Evolutionary conservation across 2,888 invertebrate species (phyloP).

Genomic region (Temnothorax unifasciatus): DNA sequence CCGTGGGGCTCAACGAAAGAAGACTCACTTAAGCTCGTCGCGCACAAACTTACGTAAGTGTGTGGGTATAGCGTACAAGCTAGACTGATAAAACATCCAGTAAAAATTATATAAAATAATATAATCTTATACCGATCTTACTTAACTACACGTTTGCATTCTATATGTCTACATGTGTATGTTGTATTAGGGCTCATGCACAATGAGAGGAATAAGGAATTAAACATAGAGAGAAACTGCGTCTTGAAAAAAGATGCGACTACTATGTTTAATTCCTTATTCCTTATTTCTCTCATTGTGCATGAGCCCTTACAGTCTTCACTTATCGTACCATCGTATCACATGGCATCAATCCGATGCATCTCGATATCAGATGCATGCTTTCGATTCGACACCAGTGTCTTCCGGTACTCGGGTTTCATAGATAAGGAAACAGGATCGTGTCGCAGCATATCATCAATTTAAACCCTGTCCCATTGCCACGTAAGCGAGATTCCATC

Average conservation of each 20-base stretch:
- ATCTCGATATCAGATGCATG: neutral
- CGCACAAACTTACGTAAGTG: constrained; percentile 17
- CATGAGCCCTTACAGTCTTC: too few relatives aligned
- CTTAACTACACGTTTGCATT: neutral
- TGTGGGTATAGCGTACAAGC: neutral
- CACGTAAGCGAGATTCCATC: neutral
- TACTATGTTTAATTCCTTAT: too few relatives aligned
- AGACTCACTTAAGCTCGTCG: constrained; percentile 67
- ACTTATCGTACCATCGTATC: neutral
- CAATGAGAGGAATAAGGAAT: too few relatives aligned
- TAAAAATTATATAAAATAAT: neutral
- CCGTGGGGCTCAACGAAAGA: constrained; percentile 76
- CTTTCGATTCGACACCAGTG: neutral
- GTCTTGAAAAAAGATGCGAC: too few relatives aligned
- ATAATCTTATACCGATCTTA: neutral
- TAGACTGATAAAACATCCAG: neutral
- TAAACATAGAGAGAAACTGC: too few relatives aligned
- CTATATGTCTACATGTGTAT: neutral
- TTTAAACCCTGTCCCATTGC: neutral
- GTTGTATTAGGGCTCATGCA: too few relatives aligned
- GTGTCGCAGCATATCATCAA: neutral
- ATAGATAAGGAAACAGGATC: neutral
- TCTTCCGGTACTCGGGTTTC: neutral
- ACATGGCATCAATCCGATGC: neutral
- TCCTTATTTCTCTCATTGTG: too few relatives aligned